Conservation (phyloP, 2,113 vertebrate genomes). For the Mesoclemmys tuberculata region DNA sequence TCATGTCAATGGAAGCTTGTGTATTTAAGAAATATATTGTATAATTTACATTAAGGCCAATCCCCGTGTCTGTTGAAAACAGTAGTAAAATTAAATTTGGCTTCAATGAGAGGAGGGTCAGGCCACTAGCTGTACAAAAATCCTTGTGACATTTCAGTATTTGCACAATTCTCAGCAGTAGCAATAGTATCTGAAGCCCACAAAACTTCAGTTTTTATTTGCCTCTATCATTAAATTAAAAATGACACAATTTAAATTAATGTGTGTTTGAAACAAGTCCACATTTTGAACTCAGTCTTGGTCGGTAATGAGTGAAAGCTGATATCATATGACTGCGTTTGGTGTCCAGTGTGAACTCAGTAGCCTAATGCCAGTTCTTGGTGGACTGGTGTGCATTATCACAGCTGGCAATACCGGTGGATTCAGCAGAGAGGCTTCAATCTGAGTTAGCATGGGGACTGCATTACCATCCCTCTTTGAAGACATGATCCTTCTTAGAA, state of each 20-base stretch:
- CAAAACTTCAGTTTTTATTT: not conserved
- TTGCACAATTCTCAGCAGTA: not conserved
- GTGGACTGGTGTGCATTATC: not conserved
- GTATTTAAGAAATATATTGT: rapidly evolving
- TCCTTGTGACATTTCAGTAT: not conserved
- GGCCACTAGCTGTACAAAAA: not conserved
- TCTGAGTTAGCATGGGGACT: not conserved
- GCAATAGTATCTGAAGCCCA: not conserved
- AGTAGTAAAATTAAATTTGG: conserved; percentile 20
- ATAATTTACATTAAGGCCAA: not conserved
- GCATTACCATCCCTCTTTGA: not conserved
- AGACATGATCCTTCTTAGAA: not conserved
- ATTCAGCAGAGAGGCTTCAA: not conserved
- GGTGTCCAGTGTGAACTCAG: not conserved
- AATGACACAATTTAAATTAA: not conserved
- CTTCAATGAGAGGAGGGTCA: conserved; percentile 18
- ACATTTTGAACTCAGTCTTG: not conserved
- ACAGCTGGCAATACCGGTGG: not conserved
- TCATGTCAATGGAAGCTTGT: rapidly evolving
- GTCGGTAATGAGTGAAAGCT: not conserved
- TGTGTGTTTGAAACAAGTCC: not conserved
- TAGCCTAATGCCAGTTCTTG: not conserved
- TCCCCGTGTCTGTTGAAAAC: not conserved
- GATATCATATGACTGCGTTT: not conserved
- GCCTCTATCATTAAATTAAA: not conserved